Base-by-base conservation (phyloP, 2,113 vertebrate genomes). In the Paralichthys olivaceus region DNA sequence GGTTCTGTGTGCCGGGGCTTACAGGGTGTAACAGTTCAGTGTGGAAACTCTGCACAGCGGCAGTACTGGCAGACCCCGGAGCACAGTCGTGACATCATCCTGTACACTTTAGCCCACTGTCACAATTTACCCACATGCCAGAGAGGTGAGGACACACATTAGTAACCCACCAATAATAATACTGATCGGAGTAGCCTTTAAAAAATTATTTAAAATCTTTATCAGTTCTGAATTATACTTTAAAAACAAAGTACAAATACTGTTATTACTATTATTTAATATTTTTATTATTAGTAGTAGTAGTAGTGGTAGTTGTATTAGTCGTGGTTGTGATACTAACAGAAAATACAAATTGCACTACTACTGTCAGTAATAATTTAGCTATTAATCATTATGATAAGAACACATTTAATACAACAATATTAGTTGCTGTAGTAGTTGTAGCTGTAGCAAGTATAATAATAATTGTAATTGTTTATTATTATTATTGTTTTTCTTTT, bases 1-100 rank as follows among this genome's bases (percentile, higher is more conserved):
- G 67, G 25, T 45, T 65, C 69, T 47, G 7, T 69, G 77, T 83
- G 58, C 76, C 9, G 32, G 25, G 54, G 82, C 43, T 79, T 37
- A 56, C 40, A 15, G 75, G 63, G n/a, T 13, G 45, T 40, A 12
- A 62, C 64, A 25, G 60, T 68, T 59, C 51, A 55, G 45, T 49
- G 19, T 19, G 5, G 45, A 19, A 5, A 49, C 45, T 49, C 15
- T 4, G 75, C 75, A 66, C 12, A 43, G 68, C 58, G 65, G 56
- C 63, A 51, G 59, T 2, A 51, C 72, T 26, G 68, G 69, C 62
- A 72, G 70, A 67, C 26, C 28, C 37, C 63, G 40, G 53, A 76
- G 72, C 75, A 15, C 43, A n/a, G 65, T 62, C 2, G 74, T 43
- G 79, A 75, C 77, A 73, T 58, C 69, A 34, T 40, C 62, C 47